Conservation (phyloP, 2,888 invertebrate species). For the Philaethria dido region DNA sequence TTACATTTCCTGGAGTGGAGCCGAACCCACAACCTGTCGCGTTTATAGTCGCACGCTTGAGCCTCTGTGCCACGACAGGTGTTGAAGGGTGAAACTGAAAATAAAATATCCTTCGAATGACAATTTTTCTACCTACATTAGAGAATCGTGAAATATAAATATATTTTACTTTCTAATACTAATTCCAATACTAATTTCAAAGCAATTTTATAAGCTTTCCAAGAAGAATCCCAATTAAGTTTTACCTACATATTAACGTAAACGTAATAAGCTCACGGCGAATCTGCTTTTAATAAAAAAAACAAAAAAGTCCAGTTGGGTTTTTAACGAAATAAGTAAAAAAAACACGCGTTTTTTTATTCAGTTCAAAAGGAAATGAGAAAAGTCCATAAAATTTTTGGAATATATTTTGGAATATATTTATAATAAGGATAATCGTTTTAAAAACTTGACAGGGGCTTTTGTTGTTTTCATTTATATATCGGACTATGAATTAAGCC, state of each 20-base stretch:
- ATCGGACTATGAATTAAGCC: too few species aligned
- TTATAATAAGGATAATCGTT: neutral
- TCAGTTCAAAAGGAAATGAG: constrained; percentile 2
- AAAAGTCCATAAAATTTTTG: neutral
- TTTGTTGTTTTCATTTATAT: neutral
- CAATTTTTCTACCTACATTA: too few species aligned
- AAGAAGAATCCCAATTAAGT: constrained; percentile 7
- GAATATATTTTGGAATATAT: neutral
- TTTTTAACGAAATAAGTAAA: neutral
- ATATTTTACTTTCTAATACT: too few species aligned
- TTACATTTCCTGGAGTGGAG: too few species aligned
- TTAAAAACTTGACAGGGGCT: neutral
- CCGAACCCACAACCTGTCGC: too few species aligned
- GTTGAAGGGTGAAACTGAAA: too few species aligned
- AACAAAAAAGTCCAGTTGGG: neutral
- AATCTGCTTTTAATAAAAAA: neutral
- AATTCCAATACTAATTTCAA: too few species aligned
- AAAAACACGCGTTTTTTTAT: neutral
- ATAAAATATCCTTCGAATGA: too few species aligned
- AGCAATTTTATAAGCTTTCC: neutral
- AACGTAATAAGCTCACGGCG: constrained; percentile 4
- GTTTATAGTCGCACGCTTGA: too few species aligned
- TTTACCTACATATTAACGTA: constrained; percentile 7
- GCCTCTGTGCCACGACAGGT: too few species aligned
- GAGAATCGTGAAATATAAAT: too few species aligned